These are phyloP conservation scores for Euschistus heros DNA, from an alignment of 1,140 invertebrate genomes.

Conservation along the genomic window DNA sequence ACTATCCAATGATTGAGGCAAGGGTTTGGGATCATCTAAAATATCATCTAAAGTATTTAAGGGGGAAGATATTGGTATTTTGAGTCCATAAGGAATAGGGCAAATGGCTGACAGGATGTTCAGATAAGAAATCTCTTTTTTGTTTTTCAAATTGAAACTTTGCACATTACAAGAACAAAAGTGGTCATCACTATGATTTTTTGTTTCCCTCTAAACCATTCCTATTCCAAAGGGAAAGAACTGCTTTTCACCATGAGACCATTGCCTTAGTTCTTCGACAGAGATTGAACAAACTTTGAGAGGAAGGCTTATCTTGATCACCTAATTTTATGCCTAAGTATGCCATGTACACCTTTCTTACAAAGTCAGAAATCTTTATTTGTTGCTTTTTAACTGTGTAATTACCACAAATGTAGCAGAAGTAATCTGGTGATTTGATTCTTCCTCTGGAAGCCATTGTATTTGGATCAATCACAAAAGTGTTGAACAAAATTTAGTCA, in stretches of 20 bases:
- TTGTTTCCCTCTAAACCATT: not conserved
- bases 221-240: not conserved
- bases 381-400: too few species aligned
- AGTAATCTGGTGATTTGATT: too few species aligned
- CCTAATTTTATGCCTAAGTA: too few species aligned
- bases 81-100: not conserved
- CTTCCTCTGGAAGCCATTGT: too few species aligned
- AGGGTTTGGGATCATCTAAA: not conserved
- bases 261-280: too few species aligned
- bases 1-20: slow-evolving; percentile 11
- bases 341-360: too few species aligned
- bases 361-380: too few species aligned
- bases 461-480: too few species aligned
- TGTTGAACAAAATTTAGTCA: too few species aligned
- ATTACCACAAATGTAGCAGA: too few species aligned
- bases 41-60: not conserved
- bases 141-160: not conserved
- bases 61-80: not conserved
- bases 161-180: not conserved
- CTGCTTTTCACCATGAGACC: not conserved
- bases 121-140: not conserved
- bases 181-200: not conserved
- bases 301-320: too few species aligned
- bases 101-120: slow-evolving; percentile 11
- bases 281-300: too few species aligned